Evolutionary conservation across 2,113 vertebrate genomes (phyloP), one percentile per base, ranked within the genome.

Genomic region (Thinocorus orbignyianus): DNA sequence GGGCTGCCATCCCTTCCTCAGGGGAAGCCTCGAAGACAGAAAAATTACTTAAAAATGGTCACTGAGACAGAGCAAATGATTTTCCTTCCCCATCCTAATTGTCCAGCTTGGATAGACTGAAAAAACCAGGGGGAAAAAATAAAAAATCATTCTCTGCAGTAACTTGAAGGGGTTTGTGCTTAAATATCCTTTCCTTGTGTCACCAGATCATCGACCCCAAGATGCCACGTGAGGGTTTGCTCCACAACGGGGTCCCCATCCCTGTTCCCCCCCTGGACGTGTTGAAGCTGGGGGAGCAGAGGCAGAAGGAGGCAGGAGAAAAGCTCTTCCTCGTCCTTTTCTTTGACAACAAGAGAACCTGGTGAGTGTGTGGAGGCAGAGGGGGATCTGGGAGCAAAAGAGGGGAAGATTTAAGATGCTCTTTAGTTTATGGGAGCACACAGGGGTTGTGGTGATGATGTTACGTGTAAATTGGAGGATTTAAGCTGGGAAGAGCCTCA

Each of bases 341-440:
- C 98, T 99, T 99, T 96, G 99, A 99, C 98, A 99, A 99, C 98
- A 99, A 99, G 96, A 98, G 99, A 83, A 99, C 99, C 64, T 99
- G 99, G 99, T 99, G 95, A 99, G 99, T 96, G 91, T 39, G 54
- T 18, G 30, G 25, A 35, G 60, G 6, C 17, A 37, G 82, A 25
- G 0, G 7, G 72, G 60, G 23, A n/a, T 22, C 57, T 8, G 24
- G 16, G 46, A 23, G 33, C 26, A 11, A 11, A 11, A 54, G 55
- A 25, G 82, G 60, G 39, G 37, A 7, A 7, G 62, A 19, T 77
- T 37, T 4, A 20, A 42, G 6, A 0, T 6, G 2, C 10, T 54
- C 60, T 46, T 33, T 19, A 62, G 28, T 39, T 8, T 26, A 18
- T 25, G 69, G 74, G 61, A 86, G 33, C 17, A 0, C 3, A 2